phyloP scores from a whole-genome alignment of 2,113 vertebrate genomes.

The Eulemur macaco region DNA sequence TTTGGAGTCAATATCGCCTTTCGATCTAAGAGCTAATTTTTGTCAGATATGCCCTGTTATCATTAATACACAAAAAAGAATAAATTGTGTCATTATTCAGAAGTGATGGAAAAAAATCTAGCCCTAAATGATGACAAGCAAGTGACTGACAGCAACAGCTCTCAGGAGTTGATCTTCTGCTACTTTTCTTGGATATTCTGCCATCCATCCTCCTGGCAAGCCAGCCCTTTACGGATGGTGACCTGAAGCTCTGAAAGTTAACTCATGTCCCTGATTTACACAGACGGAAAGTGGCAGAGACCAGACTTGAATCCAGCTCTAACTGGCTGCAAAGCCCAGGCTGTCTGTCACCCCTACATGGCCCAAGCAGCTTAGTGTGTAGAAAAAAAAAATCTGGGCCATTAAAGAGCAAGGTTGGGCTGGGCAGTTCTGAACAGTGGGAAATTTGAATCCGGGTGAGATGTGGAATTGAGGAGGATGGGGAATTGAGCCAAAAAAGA shows the following conservation, averaged over 20 bases:
- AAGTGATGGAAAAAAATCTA: not conserved
- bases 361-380: not conserved
- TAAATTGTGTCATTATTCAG: not conserved
- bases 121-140: not conserved
- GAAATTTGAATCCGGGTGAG: not conserved
- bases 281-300: not conserved
- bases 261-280: not conserved
- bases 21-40: not conserved
- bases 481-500: not conserved
- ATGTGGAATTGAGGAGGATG: not conserved
- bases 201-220: not conserved
- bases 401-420: not conserved
- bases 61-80: not conserved
- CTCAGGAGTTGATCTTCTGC: not conserved
- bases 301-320: not conserved
- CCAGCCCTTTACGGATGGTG: not conserved
- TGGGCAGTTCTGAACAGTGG: not conserved
- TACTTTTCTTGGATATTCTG: not conserved
- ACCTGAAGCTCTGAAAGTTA: not conserved
- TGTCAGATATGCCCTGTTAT: not conserved
- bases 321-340: not conserved
- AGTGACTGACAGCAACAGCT: not conserved
- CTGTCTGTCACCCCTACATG: fast-evolving
- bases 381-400: not conserved
- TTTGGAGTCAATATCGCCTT: not conserved